Conservation (phyloP, 2,888 invertebrate genomes). For the Cephalotes varians region DNA sequence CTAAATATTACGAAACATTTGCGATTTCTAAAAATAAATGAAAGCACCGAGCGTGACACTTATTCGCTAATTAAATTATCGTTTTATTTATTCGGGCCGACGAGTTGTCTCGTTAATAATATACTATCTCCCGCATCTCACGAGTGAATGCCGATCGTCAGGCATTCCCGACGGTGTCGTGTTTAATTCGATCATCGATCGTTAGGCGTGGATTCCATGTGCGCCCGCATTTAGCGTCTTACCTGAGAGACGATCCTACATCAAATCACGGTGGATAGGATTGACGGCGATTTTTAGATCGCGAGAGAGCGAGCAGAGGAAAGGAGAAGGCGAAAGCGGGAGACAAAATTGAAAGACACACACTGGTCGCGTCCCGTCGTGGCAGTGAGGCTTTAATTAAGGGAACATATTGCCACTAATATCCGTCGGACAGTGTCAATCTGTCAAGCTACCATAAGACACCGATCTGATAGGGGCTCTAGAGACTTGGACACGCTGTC, state of each 20-base stretch:
- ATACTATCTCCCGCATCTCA: slow-evolving; percentile 63
- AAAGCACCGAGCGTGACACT: slow-evolving; percentile 5
- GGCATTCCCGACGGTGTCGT: slow-evolving; percentile 71
- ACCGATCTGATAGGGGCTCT: slow-evolving; percentile 77
- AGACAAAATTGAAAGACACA: slow-evolving; percentile 31
- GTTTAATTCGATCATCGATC: slow-evolving; percentile 76
- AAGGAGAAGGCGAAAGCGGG: neutral
- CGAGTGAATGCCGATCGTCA: slow-evolving; percentile 70
- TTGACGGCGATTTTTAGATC: slow-evolving; percentile 65
- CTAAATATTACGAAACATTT: neutral
- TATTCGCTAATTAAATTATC: slow-evolving; percentile 64
- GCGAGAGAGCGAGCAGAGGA: slow-evolving; percentile 32
- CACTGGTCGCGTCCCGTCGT: slow-evolving; percentile 43
- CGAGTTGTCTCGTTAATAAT: slow-evolving; percentile 49
- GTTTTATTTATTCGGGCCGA: slow-evolving; percentile 39
- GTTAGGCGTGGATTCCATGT: slow-evolving; percentile 67
- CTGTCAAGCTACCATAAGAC: slow-evolving; percentile 82
- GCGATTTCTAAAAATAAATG: neutral
- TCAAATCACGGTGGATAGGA: slow-evolving; percentile 67
- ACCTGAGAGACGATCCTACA: slow-evolving; percentile 58
- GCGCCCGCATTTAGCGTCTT: slow-evolving; percentile 44
- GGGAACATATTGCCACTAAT: slow-evolving; percentile 84
- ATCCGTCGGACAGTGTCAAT: slow-evolving; percentile 83
- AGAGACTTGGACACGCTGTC: slow-evolving; percentile 78
- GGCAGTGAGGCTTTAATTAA: slow-evolving; percentile 80